Base-by-base conservation (phyloP, 2,888 invertebrate species). In the Ectemnius lituratus region DNA sequence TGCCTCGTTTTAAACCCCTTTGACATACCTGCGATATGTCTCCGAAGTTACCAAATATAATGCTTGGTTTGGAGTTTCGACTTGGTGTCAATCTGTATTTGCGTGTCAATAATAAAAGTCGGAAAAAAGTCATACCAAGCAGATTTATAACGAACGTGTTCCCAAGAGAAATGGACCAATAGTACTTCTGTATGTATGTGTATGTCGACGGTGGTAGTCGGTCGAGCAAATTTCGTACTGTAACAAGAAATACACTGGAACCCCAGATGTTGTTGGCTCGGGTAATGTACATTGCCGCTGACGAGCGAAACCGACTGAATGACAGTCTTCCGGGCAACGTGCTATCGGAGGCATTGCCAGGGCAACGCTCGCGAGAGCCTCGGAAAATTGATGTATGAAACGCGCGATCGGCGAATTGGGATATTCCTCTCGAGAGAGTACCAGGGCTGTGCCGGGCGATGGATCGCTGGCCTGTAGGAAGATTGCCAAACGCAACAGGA, bases 271-370 rank as follows among this genome's bases (percentile, higher is more conserved):
- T 37, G 67, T 65, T 82, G 73, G 68, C 78, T 80, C 71, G 70
- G 78, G 78, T 78, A 80, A 80, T 78, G 67, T 61, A 63, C 65
- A 59, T 71, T 73, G 67, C 57, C 66, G 63, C 62, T 71, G 65
- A 18, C 62, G 62, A 62, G 57, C 60, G 61, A 67, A 62, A 77
- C 73, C 70, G 69, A 79, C 70, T 70, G 65, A 70, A 70, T 62
- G 70, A 73, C 70, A 61, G 66, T 68, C 63, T 70, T 57, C 28
- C 52, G 46, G 58, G 69, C 73, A 81, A 65, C 80, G 60, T 64
- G 78, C 67, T 66, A 67, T 63, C 70, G 18, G 62, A 23, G 20
- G 49, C 56, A 59, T 75, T 76, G 63, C 67, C 49, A 5, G 59
- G 37, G 66, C 14, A 45, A 58, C 69, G 28, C 23, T 61, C 47